Base-by-base conservation (phyloP, 2,797 vertebrate genomes). In the Acrossocheilus wenchowensis region DNA sequence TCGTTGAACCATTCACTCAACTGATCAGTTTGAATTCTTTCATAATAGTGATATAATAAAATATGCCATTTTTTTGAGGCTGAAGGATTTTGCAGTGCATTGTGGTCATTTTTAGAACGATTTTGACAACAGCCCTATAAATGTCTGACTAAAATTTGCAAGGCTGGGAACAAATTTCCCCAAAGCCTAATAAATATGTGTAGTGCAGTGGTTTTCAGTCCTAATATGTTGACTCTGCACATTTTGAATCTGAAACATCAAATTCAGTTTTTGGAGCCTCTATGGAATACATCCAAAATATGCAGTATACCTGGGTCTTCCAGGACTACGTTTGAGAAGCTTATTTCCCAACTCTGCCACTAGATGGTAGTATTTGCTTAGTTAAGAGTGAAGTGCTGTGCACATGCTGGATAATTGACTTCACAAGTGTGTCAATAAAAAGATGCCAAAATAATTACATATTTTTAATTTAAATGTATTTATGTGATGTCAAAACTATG, bases 331-430 rank as follows among this genome's bases (percentile, higher is more conserved):
- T 30, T 66, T 66, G 1, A 34, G 14, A 68, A 68, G 30, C 6
- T 10, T 62, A 60, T 30, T 26, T 78, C 15, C 17, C 21, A 74
- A 26, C 36, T 73, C 30, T 39, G 26, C 89, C 92, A 89, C 88
- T 82, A 91, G 90, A 89, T 90, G 88, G 88, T 74, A 87, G 88
- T 79, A 89, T 84, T 8, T 60, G 23, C 17, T 79, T 41, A 60
- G 21, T 50, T 73, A 50, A 52, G 26, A 72, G 23, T 62, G 19
- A 79, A 23, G 10, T 12, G 21, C 30, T 4, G 7, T 6, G 39
- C 5, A 26, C 15, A 62, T 19, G 4, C 7, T 19, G 19, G 8
- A 72, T 39, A 34, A 26, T n/a, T 52, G 39, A 74, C 30, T 23
- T 71, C 34, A 54, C 14, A 41, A 78, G 36, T 57, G 23, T 54